Percentiles rank a stretch among this genome's conserved stretches.
Evolutionary conservation across 2,888 invertebrate species (phyloP).

Genomic region (Busseola fusca): DNA sequence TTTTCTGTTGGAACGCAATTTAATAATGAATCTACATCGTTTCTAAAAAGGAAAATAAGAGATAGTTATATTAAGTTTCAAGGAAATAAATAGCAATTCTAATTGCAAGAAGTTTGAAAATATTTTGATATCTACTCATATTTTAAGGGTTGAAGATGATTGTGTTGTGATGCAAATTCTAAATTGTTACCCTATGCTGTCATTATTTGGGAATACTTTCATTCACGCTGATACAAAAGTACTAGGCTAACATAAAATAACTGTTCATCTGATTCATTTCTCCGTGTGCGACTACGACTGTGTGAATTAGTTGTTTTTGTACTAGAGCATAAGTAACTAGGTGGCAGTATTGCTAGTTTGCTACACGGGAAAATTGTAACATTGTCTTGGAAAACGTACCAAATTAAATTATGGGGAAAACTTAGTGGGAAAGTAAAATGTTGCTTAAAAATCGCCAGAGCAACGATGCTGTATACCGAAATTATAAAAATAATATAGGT

Average conservation of each 20-base stretch:
- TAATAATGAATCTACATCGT: constrained; percentile 7
- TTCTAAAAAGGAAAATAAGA: not conserved
- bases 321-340: constrained; percentile 41
- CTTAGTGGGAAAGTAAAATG: not conserved
- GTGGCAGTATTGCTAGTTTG: constrained; percentile 6
- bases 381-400: not conserved
- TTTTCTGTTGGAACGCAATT: constrained; percentile 23
- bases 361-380: not conserved
- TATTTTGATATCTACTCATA: not conserved
- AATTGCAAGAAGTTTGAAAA: not conserved
- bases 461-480: not conserved
- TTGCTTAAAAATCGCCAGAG: not conserved
- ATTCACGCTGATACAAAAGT: constrained; percentile 21
- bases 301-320: constrained; percentile 21
- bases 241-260: constrained; percentile 39
- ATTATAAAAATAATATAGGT: no score
- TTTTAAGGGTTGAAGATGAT: not conserved
- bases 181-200: not conserved
- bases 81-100: not conserved
- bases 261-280: not conserved
- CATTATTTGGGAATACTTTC: constrained; percentile 15
- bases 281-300: not conserved
- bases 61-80: not conserved
- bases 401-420: no score
- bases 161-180: not conserved